Evolutionary conservation across 2,888 invertebrate genomes (phyloP), one percentile per base, ranked within the genome.

Genomic region (Cataglyphis rosenhaueri): DNA sequence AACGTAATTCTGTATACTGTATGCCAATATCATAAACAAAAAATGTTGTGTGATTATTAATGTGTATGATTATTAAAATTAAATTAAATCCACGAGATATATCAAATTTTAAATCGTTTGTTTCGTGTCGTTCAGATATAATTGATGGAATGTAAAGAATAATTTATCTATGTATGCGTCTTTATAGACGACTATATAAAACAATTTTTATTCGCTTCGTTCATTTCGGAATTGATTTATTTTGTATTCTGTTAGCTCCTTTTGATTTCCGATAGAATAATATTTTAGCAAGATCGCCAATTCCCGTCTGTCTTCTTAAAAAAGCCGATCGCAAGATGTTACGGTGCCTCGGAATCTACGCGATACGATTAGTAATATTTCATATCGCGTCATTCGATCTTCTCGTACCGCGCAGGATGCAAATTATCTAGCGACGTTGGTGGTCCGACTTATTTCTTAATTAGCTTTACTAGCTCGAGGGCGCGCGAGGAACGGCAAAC

Each of bases 381-480:
- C 59, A 71, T 71, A 78, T 78, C 78, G 44, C 59, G 78, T 59
- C 65, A 64, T 55, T 64, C 62, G 52, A 79, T 70, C 68, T 70
- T 61, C 68, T 61, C 68, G 79, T 70, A 68, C 25, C 64, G 61
- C 64, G 61, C 18, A 44, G 44, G 29, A 71, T 71, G 82, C 79
- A 81, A 82, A 83, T 82, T 82, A 62, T 62, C 70, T 41, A 79
- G 66, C 85, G 68, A 90, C 85, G 88, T 84, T 85, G 92, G 91
- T 92, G 91, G 91, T 87, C 92, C 88, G 68, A 82, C 84, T 91
- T 88, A 91, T 87, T 92, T 90, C 90, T 92, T 91, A 89, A 92
- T 92, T 91, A 92, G 86, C 85, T 79, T 71, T 79, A 76, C 78
- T 85, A 86, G 87, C 86, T 82, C 21, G 32, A 71, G 84, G 86